Percentiles rank a stretch among this genome's conserved stretches.
These are phyloP conservation scores for Girardinus metallicus DNA, from an alignment of 2,797 vertebrate genomes.

Conservation along the genomic window DNA sequence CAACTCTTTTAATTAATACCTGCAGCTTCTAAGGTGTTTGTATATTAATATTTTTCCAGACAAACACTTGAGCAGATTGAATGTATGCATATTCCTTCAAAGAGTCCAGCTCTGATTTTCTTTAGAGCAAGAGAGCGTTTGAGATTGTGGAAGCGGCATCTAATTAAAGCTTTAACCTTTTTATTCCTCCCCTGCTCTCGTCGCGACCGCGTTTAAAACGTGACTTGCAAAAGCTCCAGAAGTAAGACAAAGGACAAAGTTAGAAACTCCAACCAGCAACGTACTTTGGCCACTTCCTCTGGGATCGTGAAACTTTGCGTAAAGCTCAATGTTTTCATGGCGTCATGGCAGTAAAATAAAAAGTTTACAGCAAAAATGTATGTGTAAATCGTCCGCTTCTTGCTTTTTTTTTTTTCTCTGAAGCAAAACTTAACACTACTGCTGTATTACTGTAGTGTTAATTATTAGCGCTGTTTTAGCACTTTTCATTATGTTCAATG, in stretches of 20 bases:
- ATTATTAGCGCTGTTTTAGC: not conserved
- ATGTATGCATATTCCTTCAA: not conserved
- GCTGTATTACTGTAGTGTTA: not conserved
- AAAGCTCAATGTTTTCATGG: not conserved
- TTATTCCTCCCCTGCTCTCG: not conserved
- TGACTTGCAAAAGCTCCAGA: not conserved
- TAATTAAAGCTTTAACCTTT: slow-evolving; percentile 7
- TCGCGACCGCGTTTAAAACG: not conserved
- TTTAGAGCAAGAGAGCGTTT: not conserved
- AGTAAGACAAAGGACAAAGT: not conserved
- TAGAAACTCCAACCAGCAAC: not conserved
- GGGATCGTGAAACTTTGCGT: not conserved
- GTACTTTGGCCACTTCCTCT: not conserved
- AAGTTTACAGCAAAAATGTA: not conserved
- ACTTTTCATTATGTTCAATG: not conserved
- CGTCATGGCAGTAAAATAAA: not conserved
- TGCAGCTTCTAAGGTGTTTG: not conserved
- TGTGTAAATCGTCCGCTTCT: not conserved
- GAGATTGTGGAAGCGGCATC: not conserved
- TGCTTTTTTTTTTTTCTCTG: not conserved
- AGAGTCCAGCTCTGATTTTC: not conserved
- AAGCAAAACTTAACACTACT: not conserved
- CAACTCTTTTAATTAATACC: not conserved
- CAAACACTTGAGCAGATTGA: not conserved
- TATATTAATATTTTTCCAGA: not conserved